A percentile compares a stretch with the other conserved stretches of the same genome.
phyloP scores from a whole-genome alignment of 2,797 vertebrate species.

The Scarus forsteni region DNA sequence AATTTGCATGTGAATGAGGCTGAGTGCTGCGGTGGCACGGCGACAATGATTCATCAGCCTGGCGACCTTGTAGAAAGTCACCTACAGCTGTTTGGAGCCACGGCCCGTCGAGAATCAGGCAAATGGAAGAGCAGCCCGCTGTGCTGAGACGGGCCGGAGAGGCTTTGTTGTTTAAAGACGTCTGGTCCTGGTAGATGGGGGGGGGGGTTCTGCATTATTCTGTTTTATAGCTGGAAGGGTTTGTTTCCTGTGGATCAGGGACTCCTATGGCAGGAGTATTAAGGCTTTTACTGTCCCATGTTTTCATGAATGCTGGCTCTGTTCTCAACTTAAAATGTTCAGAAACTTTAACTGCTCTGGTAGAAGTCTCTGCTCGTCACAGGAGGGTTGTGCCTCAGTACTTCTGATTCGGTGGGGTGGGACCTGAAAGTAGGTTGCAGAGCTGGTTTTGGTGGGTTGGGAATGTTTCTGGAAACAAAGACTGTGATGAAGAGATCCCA shows the following conservation, averaged over 20 bases:
- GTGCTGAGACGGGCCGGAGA: not conserved
- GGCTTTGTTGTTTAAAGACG: constrained; percentile 33
- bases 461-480: too few species aligned
- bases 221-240: constrained; percentile 12
- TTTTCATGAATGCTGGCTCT: constrained; percentile 4
- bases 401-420: constrained; percentile 4
- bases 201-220: constrained; percentile 2
- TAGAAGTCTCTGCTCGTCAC: not conserved
- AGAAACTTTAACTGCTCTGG: not conserved
- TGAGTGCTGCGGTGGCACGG: constrained; percentile 47
- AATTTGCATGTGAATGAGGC: constrained; percentile 82
- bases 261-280: not conserved
- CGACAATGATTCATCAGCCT: constrained; percentile 65
- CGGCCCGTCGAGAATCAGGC: constrained; percentile 21
- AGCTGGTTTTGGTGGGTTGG: too few species aligned
- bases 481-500: too few species aligned
- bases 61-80: constrained; percentile 76
- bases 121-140: constrained; percentile 21
- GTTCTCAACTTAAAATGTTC: not conserved
- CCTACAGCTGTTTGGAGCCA: constrained; percentile 38
- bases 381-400: not conserved
- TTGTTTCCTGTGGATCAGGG: not conserved
- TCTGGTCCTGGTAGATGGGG: constrained; percentile 16
- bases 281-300: not conserved
- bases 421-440: not conserved